Base-by-base conservation (phyloP, 2,888 invertebrate species). In the Apamea crenata region DNA sequence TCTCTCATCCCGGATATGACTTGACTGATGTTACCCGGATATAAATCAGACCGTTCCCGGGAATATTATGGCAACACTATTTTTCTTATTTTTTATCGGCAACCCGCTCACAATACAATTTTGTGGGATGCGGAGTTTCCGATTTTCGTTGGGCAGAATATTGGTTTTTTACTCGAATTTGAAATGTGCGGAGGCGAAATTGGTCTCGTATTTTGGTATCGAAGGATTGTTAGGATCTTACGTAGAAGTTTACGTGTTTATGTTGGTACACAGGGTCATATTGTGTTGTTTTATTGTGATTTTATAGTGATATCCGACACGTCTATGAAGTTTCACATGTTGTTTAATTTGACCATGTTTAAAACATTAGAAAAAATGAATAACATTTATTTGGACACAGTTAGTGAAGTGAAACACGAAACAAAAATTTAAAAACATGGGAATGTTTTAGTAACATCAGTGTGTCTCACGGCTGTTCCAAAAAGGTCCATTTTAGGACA, bases 1-100 rank as follows among this genome's bases (percentile, higher is more conserved):
- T 77, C 71, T 83, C 81, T 87, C 63, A 74, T 63, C 86, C 89
- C 91, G 92, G 92, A 89, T 89, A 91, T 90, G 87, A 83, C 90
- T 90, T 90, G 93, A 93, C 93, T 94, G 94, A 95, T 94, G 93
- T 90, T 91, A 93, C 91, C 94, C 94, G 95, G 95, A 94, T 93
- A 94, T 95, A 94, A 95, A 94, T 94, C 94, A 92, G 89, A 91
- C 91, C 90, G 86, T 82, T 85, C 85, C 86, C 87, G 87, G 91
- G 89, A 89, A 87, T 87, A 91, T 91, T 91, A 90, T 87, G 85
- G 86, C 86, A 79, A 82, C 84, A 91, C 90, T 91, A 92, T 92
- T 92, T 91, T 90, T 91, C 88, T 91, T 90, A 85, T 89, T 90
- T 91, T 91, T 91, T 91, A 90, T 90, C 87, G 84, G 85, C 88